Evolutionary conservation across 2,888 invertebrate genomes (phyloP).

Genomic region (Drosophila paucipuncta): DNA sequence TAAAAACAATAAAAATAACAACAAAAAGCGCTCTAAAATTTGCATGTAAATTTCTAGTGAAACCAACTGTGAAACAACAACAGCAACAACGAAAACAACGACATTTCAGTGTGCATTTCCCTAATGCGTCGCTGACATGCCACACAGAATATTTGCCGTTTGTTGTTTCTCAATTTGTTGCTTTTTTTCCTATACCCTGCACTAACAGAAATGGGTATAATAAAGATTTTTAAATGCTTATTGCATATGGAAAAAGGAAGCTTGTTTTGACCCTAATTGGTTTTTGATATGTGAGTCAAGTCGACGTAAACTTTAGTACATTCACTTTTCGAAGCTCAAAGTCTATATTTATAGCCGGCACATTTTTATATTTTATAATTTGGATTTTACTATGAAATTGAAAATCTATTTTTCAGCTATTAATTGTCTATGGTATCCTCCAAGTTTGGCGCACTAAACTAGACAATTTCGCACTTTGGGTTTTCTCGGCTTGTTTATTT

Average conservation of each 20-base stretch:
- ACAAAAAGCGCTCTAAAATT: slow-evolving; percentile 57
- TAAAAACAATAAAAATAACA: slow-evolving; percentile 67
- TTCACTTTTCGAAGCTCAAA: neutral
- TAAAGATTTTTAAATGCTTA: slow-evolving; percentile 3
- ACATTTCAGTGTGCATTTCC: slow-evolving; percentile 60
- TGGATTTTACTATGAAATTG: neutral
- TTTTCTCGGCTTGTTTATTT: neutral
- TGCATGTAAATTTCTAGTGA: slow-evolving; percentile 64
- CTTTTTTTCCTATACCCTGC: slow-evolving; percentile 26
- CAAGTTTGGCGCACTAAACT: slow-evolving; percentile 11
- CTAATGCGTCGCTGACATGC: slow-evolving; percentile 62
- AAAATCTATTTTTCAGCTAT: neutral
- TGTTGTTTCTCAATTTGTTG: slow-evolving; percentile 1
- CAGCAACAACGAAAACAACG: slow-evolving; percentile 35
- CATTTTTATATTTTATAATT: neutral
- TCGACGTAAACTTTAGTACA: neutral
- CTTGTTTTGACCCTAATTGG: slow-evolving; percentile 14
- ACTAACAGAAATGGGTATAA: neutral
- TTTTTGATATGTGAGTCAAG: neutral
- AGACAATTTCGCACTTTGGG: slow-evolving; percentile 14
- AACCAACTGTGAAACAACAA: slow-evolving; percentile 12
- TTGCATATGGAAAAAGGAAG: slow-evolving; percentile 1
- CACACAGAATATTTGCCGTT: slow-evolving; percentile 16
- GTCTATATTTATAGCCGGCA: neutral
- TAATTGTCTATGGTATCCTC: slow-evolving; percentile 22